phyloP scores from a whole-genome alignment of 2,888 invertebrate genomes.

The Caenorhabditis wallacei region DNA sequence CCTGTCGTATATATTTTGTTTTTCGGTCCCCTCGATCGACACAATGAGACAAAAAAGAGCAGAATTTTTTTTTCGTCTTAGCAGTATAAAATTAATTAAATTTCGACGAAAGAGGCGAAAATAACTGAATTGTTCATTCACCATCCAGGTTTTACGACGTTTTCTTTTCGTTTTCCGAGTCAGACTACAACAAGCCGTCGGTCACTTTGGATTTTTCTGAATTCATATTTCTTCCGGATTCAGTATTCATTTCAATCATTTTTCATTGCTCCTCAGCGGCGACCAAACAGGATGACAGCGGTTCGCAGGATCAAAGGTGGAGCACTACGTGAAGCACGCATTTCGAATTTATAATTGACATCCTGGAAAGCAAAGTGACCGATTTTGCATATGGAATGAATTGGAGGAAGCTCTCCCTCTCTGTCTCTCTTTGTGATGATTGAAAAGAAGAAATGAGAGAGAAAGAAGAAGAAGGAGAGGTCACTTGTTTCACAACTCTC shows the following conservation, averaged over 20 bases:
- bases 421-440: not conserved
- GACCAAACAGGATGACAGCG: conserved; percentile 6
- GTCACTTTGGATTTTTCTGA: not conserved
- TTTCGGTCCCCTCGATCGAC: conserved; percentile 18
- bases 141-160: not conserved
- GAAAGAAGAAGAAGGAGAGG: conserved; percentile 4
- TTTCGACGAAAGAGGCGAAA: conserved; percentile 4
- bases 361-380: conserved; percentile 27
- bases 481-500: conserved; percentile 49
- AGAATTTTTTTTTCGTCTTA: not conserved
- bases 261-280: conserved; percentile 1
- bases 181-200: not conserved
- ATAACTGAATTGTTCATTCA: not conserved
- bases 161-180: not conserved
- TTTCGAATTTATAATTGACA: conserved; percentile 43
- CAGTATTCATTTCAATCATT: conserved; percentile 41
- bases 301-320: conserved; percentile 40
- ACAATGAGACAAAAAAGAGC: conserved; percentile 26
- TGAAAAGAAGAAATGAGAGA: not conserved
- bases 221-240: conserved; percentile 7
- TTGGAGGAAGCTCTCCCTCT: conserved; percentile 1
- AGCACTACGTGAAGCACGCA: conserved; percentile 13
- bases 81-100: conserved; percentile 57
- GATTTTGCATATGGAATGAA: conserved; percentile 46
- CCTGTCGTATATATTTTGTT: conserved; percentile 22